A percentile compares a stretch with the other conserved stretches of the same genome.
Conservation (phyloP, 2,888 invertebrate genomes). For the Ormyrus nitidulus region DNA sequence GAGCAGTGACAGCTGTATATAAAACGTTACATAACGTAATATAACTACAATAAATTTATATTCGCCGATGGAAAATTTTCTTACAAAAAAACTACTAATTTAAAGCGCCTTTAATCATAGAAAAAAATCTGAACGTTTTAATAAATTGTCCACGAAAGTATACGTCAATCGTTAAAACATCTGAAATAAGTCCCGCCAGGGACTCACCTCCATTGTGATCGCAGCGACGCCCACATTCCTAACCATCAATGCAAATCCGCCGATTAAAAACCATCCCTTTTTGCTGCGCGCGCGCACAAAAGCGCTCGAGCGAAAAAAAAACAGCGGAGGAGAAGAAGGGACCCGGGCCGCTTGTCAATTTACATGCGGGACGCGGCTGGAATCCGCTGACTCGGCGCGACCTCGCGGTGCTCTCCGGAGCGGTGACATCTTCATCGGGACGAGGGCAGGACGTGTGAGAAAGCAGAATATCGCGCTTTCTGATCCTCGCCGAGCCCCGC, state of each 20-base stretch:
- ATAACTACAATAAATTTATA: background rate
- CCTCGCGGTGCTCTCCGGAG: slow-evolving; percentile 28
- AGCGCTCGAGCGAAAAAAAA: background rate
- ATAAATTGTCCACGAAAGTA: background rate
- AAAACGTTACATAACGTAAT: slow-evolving; percentile 29
- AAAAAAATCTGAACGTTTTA: background rate
- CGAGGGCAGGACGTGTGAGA: slow-evolving; percentile 15
- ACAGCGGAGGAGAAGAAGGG: slow-evolving; percentile 1
- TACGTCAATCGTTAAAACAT: background rate
- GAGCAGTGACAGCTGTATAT: slow-evolving; percentile 35
- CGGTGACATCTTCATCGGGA: slow-evolving; percentile 54
- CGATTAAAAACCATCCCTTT: background rate
- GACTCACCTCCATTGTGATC: background rate
- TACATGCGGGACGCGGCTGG: slow-evolving; percentile 57
- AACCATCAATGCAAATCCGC: slow-evolving; percentile 26
- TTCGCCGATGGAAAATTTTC: background rate
- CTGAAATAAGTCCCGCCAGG: background rate
- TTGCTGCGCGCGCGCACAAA: background rate
- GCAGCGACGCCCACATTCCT: slow-evolving; percentile 12
- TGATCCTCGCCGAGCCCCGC: slow-evolving; percentile 18
- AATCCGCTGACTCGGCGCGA: slow-evolving; percentile 69
- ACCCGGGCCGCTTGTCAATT: slow-evolving; percentile 47
- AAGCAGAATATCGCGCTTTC: slow-evolving; percentile 31
- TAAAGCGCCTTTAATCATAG: too few species aligned
- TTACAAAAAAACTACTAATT: background rate